Evolutionary conservation across 2,113 vertebrate genomes (phyloP).

Genomic region (Crotalus horridus): DNA sequence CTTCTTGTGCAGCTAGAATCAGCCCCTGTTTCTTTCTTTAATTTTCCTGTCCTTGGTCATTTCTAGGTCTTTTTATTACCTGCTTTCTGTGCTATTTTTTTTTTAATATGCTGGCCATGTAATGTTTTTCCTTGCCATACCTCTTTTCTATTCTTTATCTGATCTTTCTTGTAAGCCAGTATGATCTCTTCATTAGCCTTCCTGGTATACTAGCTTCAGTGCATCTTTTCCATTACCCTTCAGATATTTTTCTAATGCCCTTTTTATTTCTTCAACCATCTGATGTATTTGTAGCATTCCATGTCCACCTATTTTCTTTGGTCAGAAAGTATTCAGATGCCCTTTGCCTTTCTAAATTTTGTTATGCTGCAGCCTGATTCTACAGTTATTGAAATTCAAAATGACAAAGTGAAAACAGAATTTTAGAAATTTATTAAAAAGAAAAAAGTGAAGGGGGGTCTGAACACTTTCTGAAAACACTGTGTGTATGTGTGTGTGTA

Average conservation of each 20-base stretch:
- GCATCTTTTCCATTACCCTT: neutral
- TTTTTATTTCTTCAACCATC: neutral
- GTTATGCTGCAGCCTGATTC: too few species aligned
- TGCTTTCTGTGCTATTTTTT: neutral
- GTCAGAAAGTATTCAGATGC: neutral
- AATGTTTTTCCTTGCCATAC: neutral
- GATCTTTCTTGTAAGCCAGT: neutral
- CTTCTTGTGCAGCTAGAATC: neutral
- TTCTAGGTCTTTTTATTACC: neutral
- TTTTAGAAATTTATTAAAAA: too few species aligned
- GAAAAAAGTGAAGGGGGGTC: too few species aligned
- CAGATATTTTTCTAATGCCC: neutral
- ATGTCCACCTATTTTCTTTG: neutral
- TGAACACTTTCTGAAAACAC: too few species aligned
- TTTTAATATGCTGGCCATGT: neutral
- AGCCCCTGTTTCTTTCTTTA: neutral
- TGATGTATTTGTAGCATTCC: neutral
- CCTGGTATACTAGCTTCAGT: neutral
- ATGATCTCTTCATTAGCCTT: neutral
- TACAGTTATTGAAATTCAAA: too few species aligned
- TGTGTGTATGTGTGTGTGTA: too few species aligned
- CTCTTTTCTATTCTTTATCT: neutral
- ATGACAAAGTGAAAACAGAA: too few species aligned
- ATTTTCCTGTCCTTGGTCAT: neutral
- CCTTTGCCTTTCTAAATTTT: too few species aligned